phyloP scores from a whole-genome alignment of 2,113 vertebrate species.

The Morone saxatilis region DNA sequence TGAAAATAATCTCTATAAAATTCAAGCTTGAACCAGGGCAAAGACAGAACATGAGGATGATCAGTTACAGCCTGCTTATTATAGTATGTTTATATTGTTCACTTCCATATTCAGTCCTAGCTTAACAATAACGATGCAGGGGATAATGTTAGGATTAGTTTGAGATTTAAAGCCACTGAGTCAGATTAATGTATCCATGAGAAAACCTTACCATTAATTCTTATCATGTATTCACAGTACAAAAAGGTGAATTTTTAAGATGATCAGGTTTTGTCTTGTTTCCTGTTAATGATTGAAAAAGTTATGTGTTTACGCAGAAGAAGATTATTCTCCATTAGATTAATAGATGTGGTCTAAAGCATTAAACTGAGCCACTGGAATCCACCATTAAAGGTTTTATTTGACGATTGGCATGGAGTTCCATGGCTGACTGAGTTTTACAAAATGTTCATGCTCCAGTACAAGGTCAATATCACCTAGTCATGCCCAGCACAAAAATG shows the following conservation, averaged over 20 bases:
- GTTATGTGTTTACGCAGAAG: neutral
- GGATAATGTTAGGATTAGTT: constrained; percentile 25
- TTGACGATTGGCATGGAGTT: constrained; percentile 11
- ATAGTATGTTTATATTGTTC: neutral
- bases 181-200: constrained; percentile 4
- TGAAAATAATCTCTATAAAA: neutral
- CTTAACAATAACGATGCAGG: neutral
- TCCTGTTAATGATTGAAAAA: neutral
- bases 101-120: constrained; percentile 11
- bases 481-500: neutral
- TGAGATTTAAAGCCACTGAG: constrained; percentile 19
- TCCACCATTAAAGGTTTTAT: constrained; percentile 8
- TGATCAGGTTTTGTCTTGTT: neutral
- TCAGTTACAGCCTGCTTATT: constrained; percentile 5
- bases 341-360: neutral
- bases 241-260: neutral
- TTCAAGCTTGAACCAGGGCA: neutral
- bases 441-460: constrained; percentile 28
- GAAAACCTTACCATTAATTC: neutral
- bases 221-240: neutral
- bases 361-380: neutral
- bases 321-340: neutral
- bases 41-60: constrained; percentile 3
- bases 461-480: constrained; percentile 9
- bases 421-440: constrained; percentile 14